Percentiles rank a stretch among this genome's conserved stretches.
phyloP scores from a whole-genome alignment of 2,888 invertebrate genomes.

The Palloptera scutellata region DNA sequence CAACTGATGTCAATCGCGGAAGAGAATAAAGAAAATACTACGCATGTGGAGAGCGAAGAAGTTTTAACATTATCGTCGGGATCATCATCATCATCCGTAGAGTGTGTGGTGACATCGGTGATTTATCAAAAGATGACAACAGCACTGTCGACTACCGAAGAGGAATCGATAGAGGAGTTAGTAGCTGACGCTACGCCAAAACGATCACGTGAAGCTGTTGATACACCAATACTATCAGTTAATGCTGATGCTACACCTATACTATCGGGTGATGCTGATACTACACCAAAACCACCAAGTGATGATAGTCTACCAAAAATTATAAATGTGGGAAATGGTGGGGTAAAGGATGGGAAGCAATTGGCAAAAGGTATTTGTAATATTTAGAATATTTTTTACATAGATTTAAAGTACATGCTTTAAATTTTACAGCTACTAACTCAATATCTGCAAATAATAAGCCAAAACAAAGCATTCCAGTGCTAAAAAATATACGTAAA shows the following conservation, averaged over 20 bases:
- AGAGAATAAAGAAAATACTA: slow-evolving; percentile 52
- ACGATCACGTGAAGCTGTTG: background rate
- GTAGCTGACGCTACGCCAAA: slow-evolving; percentile 6
- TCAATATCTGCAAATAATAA: background rate
- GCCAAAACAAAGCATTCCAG: background rate
- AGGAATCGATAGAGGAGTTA: slow-evolving; percentile 23
- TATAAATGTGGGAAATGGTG: background rate
- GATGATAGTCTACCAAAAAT: background rate
- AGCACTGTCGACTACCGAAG: slow-evolving; percentile 36
- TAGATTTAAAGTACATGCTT: background rate
- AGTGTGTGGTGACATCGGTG: slow-evolving; percentile 43
- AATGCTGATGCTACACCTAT: background rate
- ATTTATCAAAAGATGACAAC: slow-evolving; percentile 45
- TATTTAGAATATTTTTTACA: too few relatives aligned
- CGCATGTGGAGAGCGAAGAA: slow-evolving; percentile 40
- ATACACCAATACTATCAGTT: background rate
- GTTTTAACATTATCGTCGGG: slow-evolving; percentile 38
- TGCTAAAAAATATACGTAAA: slow-evolving; percentile 17
- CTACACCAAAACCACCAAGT: background rate
- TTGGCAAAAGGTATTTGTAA: too few relatives aligned
- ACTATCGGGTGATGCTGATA: background rate
- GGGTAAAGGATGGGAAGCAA: background rate
- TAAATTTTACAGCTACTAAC: background rate
- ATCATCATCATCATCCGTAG: too few relatives aligned
- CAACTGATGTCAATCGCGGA: slow-evolving; percentile 17